These are phyloP conservation scores for Ceratoteleas bidentatus DNA, from an alignment of 1,140 invertebrate species.

Conservation along the genomic window DNA sequence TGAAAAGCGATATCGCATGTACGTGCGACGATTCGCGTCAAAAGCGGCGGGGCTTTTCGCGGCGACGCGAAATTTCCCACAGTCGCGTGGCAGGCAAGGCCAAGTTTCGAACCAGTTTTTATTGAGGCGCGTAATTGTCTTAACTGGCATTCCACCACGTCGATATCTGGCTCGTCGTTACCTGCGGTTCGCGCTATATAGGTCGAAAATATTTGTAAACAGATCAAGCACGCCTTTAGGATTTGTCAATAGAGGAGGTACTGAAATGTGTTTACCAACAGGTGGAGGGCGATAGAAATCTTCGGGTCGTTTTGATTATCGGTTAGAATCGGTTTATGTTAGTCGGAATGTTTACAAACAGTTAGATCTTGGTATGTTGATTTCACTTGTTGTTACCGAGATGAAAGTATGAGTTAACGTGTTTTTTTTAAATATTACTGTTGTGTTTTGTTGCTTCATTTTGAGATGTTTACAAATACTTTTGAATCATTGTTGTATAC, in stretches of 20 bases:
- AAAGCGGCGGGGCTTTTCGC: conserved; percentile 19
- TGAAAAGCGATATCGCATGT: conserved; percentile 57
- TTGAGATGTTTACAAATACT: too few relatives aligned
- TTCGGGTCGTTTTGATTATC: not conserved
- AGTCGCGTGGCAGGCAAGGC: conserved; percentile 40
- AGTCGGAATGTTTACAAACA: not conserved
- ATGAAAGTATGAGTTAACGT: too few relatives aligned
- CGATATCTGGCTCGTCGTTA: too few relatives aligned
- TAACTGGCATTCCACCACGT: too few relatives aligned
- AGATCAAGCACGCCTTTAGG: too few relatives aligned
- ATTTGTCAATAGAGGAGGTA: too few relatives aligned
- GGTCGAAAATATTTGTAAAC: too few relatives aligned
- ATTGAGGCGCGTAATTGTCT: not conserved
- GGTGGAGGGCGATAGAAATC: not conserved
- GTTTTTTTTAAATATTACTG: too few relatives aligned
- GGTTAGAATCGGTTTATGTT: too few relatives aligned
- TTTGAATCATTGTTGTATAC: too few relatives aligned
- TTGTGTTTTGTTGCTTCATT: too few relatives aligned
- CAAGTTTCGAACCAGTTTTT: conserved; percentile 26
- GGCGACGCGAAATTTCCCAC: conserved; percentile 67
- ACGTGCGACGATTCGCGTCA: not conserved
- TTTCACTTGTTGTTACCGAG: not conserved
- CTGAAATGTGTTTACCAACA: not conserved
- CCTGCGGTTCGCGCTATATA: too few relatives aligned
- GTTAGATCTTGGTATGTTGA: not conserved